phyloP scores from a whole-genome alignment of 2,797 vertebrate species.

The Acrossocheilus fasciatus region DNA sequence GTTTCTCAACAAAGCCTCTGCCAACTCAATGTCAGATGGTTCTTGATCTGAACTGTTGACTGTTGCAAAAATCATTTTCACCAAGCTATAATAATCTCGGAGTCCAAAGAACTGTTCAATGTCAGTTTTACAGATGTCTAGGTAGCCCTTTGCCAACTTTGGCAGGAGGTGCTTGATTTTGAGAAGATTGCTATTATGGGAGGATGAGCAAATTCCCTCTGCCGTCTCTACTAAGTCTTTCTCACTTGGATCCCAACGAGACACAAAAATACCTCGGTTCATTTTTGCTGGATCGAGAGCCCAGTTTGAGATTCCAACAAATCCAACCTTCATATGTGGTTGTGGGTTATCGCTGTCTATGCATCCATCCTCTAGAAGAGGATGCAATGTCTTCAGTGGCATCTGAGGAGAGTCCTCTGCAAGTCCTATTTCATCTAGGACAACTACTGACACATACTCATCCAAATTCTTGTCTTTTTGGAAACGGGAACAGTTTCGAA shows the following conservation, averaged over 20 bases:
- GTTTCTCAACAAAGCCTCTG: constrained; percentile 80
- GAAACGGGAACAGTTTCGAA: constrained; percentile 81
- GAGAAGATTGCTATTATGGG: constrained; percentile 48
- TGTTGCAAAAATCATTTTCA: constrained; percentile 79
- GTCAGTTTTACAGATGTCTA: constrained; percentile 71
- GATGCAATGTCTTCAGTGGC: constrained; percentile 84
- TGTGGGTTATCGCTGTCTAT: constrained; percentile 79
- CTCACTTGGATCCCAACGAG: constrained; percentile 79
- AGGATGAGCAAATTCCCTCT: constrained; percentile 80
- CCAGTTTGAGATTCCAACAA: constrained; percentile 87
- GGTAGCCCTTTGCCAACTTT: constrained; percentile 76
- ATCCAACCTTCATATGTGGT: constrained; percentile 83
- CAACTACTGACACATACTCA: constrained; percentile 82
- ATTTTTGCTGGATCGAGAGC: constrained; percentile 86
- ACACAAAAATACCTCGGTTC: constrained; percentile 85
- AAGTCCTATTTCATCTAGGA: constrained; percentile 84
- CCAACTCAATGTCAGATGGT: constrained; percentile 70
- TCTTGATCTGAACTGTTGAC: constrained; percentile 67
- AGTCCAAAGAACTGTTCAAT: constrained; percentile 83
- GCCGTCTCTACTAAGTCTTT: constrained; percentile 81
- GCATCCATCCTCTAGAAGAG: constrained; percentile 83
- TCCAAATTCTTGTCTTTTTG: constrained; percentile 82
- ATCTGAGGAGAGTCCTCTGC: constrained; percentile 86
- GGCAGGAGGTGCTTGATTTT: constrained; percentile 79
- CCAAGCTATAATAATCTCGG: constrained; percentile 82